Evolutionary conservation across 1,140 invertebrate species (phyloP), one percentile per base, ranked within the genome.

Genomic region (Argopecten irradians): DNA sequence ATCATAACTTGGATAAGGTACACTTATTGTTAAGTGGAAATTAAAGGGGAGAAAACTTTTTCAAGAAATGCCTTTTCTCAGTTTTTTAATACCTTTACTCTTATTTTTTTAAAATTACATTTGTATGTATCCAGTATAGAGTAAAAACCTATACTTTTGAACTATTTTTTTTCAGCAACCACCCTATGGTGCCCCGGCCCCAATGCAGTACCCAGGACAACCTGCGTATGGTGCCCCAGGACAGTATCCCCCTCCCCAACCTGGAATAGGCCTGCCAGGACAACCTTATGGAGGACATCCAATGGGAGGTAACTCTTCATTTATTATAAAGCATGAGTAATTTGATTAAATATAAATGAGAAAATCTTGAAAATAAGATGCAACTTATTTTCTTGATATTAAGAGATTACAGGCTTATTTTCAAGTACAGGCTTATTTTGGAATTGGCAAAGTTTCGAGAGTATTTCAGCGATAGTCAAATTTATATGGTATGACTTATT

Each of bases 201-300:
- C 19, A 46, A 86, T 83, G 32, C 89, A 90, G 84, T 33, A 71
- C 71, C 85, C 88, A 34, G 39, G 89, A 41, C 90, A 89, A n/a
- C 41, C 84, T 39, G 87, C 82, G 14, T 91, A 88, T 88, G 91
- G 91, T 28, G 90, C 71, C 43, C 90, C 86, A 34, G 83, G 46
- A 71, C n/a, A 86, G 87, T 88, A 82, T 86, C n/a, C 85, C 87
- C 39, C 88, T 82, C 33, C 82, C 39, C 43, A 85, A 85, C 35
- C 41, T 87, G 43, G 82, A 22, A 83, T 71, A 35, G 43, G 39
- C 33, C 43, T 71, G 33, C 88, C 82, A 82, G 88, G 88, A 46
- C 86, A 85, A 43, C 83, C 32, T 89, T 88, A 89, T 39, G 82
- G 84, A 89, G 89, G 43, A 28, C 84, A 35, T 16, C 84, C 84